Conservation (phyloP, 1,140 invertebrate genomes). For the Steinernema feltiae region DNA sequence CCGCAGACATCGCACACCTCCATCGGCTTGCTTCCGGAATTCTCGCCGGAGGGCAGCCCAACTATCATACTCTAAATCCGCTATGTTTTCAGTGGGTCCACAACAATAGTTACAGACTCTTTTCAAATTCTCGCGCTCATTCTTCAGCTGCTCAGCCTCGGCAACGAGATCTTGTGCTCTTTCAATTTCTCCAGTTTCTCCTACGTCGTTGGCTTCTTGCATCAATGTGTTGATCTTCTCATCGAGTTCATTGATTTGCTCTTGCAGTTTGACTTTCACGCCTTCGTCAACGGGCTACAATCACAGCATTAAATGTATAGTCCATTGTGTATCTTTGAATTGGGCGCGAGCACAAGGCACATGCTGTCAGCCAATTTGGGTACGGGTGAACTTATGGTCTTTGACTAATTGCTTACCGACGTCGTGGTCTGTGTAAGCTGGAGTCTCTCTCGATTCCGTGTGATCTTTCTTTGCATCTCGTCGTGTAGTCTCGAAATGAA, state of each 20-base stretch:
- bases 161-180: slow-evolving; percentile 37
- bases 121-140: slow-evolving; percentile 30
- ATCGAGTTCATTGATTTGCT: slow-evolving; percentile 31
- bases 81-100: too few species aligned
- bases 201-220: slow-evolving; percentile 28
- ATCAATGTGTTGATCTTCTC: slow-evolving; percentile 26
- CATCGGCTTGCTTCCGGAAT: slow-evolving; percentile 65
- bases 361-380: too few species aligned
- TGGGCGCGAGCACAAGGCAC: too few species aligned
- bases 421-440: slow-evolving; percentile 26
- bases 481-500: slow-evolving; percentile 34
- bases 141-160: slow-evolving; percentile 28
- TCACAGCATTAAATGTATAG: background rate
- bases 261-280: slow-evolving; percentile 22
- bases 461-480: slow-evolving; percentile 41
- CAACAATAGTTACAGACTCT: slow-evolving; percentile 20
- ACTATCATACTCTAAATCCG: slow-evolving; percentile 19
- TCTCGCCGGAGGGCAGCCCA: slow-evolving; percentile 9
- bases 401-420: too few species aligned
- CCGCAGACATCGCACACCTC: slow-evolving; percentile 97
- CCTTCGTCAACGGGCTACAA: slow-evolving; percentile 26
- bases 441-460: slow-evolving; percentile 38
- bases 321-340: slow-evolving; percentile 8
- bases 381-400: too few species aligned
- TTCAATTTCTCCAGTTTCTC: slow-evolving; percentile 29